Conservation (phyloP, 2,888 invertebrate genomes). For the Malthinus flaveolus region DNA sequence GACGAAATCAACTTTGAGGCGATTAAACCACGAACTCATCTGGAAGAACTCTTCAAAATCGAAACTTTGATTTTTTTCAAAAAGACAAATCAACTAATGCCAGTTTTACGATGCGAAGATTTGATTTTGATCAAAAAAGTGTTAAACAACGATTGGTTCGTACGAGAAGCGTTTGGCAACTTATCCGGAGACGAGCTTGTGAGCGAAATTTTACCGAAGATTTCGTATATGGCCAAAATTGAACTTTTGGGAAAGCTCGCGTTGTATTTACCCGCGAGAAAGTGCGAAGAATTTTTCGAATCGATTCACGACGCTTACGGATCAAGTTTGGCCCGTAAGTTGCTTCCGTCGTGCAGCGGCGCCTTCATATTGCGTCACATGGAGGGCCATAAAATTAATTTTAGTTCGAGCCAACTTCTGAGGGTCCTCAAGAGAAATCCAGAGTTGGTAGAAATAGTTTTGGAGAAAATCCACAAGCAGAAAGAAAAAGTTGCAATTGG, state of each 20-base stretch:
- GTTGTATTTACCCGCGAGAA: constrained; percentile 1
- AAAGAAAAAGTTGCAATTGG: not conserved
- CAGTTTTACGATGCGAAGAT: constrained; percentile 21
- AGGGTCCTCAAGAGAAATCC: constrained; percentile 17
- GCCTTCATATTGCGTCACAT: constrained; percentile 17
- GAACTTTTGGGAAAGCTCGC: constrained; percentile 21
- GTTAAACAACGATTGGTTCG: constrained; percentile 23
- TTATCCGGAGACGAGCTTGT: constrained; percentile 16
- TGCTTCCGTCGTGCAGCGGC: constrained; percentile 19
- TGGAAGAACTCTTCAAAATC: constrained; percentile 20
- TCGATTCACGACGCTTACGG: constrained; percentile 23
- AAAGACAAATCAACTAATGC: constrained; percentile 12
- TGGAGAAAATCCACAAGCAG: constrained; percentile 7
- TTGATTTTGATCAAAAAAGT: constrained; percentile 18
- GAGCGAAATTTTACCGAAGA: constrained; percentile 18
- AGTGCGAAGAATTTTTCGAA: constrained; percentile 22
- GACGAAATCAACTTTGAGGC: constrained; percentile 7
- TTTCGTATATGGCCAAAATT: constrained; percentile 24
- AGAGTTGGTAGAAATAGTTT: constrained; percentile 11
- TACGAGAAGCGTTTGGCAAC: constrained; percentile 18
- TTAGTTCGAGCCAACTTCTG: constrained; percentile 15
- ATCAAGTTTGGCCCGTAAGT: constrained; percentile 14
- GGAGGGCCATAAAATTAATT: constrained; percentile 11
- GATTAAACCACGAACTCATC: constrained; percentile 8
- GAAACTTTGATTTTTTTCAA: constrained; percentile 21